These are phyloP conservation scores for Penaeus vannamei DNA, from an alignment of 1,140 invertebrate genomes.

Conservation along the genomic window DNA sequence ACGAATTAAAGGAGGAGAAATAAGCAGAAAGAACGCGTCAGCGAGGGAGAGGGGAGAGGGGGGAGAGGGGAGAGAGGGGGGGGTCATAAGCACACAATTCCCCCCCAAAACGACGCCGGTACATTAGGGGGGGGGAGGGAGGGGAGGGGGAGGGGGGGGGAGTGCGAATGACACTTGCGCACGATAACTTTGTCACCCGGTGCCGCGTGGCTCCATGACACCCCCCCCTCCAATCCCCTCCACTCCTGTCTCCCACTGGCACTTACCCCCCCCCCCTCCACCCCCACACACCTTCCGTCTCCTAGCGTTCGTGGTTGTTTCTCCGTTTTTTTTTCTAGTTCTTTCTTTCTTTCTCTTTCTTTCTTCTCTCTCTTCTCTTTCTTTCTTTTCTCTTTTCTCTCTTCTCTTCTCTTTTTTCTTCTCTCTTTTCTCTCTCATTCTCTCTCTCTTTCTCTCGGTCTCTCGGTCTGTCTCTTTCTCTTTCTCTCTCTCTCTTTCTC, in stretches of 20 bases:
- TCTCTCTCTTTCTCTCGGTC: background rate
- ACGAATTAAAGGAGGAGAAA: background rate
- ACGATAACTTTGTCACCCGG: no score
- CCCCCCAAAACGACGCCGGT: no score
- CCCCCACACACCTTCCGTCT: no score
- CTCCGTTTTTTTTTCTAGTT: background rate
- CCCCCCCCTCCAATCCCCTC: no score
- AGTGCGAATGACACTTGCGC: no score
- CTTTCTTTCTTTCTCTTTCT: background rate
- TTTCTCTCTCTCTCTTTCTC: background rate
- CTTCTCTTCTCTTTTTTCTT: background rate
- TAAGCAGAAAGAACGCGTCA: no score
- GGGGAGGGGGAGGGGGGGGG: background rate
- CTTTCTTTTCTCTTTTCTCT: background rate
- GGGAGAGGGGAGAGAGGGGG: background rate
- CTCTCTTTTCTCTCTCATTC: conserved; percentile 3
- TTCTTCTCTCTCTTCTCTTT: background rate
- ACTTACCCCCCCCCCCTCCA: no score
- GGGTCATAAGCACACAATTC: background rate
- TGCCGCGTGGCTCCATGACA: no score
- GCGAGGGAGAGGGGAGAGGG: background rate
- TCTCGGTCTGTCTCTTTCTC: background rate
- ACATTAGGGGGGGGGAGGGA: background rate
- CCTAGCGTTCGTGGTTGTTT: background rate
- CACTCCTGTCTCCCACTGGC: no score